These are phyloP conservation scores for Ptychochromis oligacanthus DNA, from an alignment of 2,113 vertebrate genomes.

Conservation along the genomic window DNA sequence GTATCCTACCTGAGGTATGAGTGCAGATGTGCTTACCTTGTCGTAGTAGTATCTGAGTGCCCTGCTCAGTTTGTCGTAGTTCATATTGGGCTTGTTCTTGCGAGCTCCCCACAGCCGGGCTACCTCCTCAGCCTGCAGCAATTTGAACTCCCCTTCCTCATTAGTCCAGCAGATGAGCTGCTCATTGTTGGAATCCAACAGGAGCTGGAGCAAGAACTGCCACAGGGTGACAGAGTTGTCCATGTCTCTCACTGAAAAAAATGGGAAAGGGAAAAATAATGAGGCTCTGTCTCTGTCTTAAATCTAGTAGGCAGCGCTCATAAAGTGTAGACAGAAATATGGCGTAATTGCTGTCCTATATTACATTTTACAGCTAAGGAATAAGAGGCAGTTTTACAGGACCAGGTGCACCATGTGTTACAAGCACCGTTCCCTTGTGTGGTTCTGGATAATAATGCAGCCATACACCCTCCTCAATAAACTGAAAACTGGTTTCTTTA, in stretches of 20 bases:
- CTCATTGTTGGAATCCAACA: slow-evolving; percentile 90
- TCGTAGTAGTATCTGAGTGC: slow-evolving; percentile 98
- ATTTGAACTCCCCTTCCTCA: slow-evolving; percentile 95
- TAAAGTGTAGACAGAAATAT: background rate
- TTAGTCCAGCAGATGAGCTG: slow-evolving; percentile 98
- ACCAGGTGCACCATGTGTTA: background rate
- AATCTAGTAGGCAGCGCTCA: background rate
- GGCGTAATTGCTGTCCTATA: background rate
- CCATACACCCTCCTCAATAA: background rate
- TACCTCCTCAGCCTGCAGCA: slow-evolving; percentile 97
- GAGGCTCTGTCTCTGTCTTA: background rate
- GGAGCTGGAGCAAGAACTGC: slow-evolving; percentile 98
- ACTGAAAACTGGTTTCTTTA: background rate
- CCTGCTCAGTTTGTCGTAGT: slow-evolving; percentile 98
- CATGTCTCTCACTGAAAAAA: slow-evolving; percentile 83
- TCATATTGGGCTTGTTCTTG: slow-evolving; percentile 99
- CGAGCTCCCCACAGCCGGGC: slow-evolving; percentile 96
- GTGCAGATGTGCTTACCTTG: slow-evolving; percentile 82
- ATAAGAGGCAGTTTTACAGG: slow-evolving; percentile 7
- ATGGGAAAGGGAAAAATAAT: background rate
- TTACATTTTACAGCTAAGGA: background rate
- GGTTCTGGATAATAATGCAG: background rate
- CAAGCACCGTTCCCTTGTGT: background rate
- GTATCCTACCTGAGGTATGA: background rate
- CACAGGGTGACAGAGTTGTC: slow-evolving; percentile 98